Base-by-base conservation (phyloP, 2,113 vertebrate genomes). In the Motacilla tschutschensis region DNA sequence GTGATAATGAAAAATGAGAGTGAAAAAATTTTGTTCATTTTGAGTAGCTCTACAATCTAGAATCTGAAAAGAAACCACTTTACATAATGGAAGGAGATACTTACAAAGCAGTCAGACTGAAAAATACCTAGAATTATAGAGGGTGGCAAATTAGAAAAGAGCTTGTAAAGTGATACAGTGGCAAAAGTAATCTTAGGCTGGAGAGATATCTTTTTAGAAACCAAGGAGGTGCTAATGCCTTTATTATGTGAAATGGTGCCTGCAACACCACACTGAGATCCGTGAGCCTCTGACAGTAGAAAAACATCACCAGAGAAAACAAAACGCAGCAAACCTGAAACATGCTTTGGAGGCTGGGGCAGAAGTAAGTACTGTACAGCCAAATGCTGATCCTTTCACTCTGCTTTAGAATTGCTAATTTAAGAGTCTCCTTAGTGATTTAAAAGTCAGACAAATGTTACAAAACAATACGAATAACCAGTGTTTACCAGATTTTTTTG, bases 1-100 rank as follows among this genome's bases (percentile, higher is more conserved):
- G 58, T 88, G 88, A 92, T 89, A 94, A 89, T 93, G 83, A 91
- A 90, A 95, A 93, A 85, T 77, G 47, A 10, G 29, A 93, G 53
- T 67, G 86, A 88, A 92, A 85, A 91, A 81, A 67, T 47, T 88
- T 87, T 95, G 48, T 94, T 95, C 88, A 63, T 33, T 92, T 82
- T 95, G 85, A 73, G 79, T 90, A 92, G 83, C 90, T 91, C 81
- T 95, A 57, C 91, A 95, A 92, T 95, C 74, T 79, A 87, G 75
- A 94, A 83, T 86, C 75, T 93, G 76, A 94, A 92, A 95, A 93
- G 94, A 96, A 91, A 93, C 74, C 85, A 88, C 83, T 88, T 95
- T 93, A 90, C 85, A 83, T 95, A 94, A 90, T 94, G 63, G 89
- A 90, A 93, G 60, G 63, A 79, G 92, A 91, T 80, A 84, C 78